These are phyloP conservation scores for Phylloscopus whistleri DNA, from an alignment of 2,113 vertebrate species.

Conservation along the genomic window DNA sequence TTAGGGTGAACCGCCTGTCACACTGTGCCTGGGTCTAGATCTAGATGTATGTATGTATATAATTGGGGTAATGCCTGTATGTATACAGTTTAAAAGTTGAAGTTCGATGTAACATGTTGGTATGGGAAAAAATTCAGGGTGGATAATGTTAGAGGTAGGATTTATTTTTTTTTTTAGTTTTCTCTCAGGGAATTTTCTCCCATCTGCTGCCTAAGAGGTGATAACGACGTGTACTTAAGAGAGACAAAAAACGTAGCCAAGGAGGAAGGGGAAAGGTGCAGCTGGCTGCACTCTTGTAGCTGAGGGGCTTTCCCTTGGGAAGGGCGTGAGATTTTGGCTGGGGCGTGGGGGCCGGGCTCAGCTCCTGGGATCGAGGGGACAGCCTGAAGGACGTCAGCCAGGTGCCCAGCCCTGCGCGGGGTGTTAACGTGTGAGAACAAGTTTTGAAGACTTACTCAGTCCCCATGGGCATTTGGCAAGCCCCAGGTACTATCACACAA, in stretches of 20 bases:
- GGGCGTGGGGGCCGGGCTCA: not conserved
- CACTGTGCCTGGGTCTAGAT: not conserved
- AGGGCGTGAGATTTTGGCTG: not conserved
- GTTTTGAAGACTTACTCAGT: not conserved
- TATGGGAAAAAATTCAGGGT: not conserved
- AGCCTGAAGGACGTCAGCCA: not conserved
- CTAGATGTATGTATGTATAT: not conserved
- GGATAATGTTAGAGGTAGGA: not conserved
- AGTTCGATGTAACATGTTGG: not conserved
- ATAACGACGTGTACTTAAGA: not conserved
- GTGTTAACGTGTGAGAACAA: not conserved
- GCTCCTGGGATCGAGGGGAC: not conserved
- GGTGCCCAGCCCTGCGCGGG: accelerated
- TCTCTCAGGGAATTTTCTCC: not conserved
- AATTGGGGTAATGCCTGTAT: not conserved
- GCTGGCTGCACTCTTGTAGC: not conserved
- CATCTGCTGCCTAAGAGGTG: not conserved
- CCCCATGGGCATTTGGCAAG: not conserved
- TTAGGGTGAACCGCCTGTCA: not conserved
- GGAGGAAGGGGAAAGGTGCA: not conserved
- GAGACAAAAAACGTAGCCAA: not conserved
- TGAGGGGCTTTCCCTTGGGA: not conserved
- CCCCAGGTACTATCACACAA: not conserved
- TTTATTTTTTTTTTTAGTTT: too few relatives aligned
- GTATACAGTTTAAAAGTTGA: not conserved